Base-by-base conservation (phyloP, 2,113 vertebrate species). In the Xiphophorus hellerii region DNA sequence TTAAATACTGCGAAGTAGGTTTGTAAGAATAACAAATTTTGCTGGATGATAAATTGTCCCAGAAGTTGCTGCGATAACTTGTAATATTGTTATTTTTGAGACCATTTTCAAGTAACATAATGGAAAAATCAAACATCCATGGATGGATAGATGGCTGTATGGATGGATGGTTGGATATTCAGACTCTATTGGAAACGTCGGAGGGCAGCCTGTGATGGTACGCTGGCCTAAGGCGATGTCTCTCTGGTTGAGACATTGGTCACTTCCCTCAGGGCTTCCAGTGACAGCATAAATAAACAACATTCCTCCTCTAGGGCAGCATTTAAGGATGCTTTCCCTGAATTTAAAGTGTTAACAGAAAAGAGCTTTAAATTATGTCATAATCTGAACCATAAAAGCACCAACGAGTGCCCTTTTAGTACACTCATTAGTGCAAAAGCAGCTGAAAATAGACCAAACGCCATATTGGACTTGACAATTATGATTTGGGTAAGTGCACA, bases 181-280 rank as follows among this genome's bases (percentile, higher is more conserved):
- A 85, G 66, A 84, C 66, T 89, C 69, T 70, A 74, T 37, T 30
- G 35, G 67, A 71, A 91, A 84, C 76, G 81, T 88, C 82, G 80
- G 89, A 86, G 89, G 83, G 86, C 82, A 88, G 82, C 86, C 81
- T 91, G 90, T 88, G 90, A 89, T 81, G 82, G 51, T 25, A 25
- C 25, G 8, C 22, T 58, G 44, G 88, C 92, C 90, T 76, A 62
- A 90, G 89, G 93, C 92, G 20, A 58, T 61, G 76, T 83, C 81
- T 89, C 83, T 82, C 78, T 86, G 87, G 78, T 81, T 74, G 66
- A 83, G 77, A 79, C 84, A 82, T 87, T 80, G 93, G 80, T 82
- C 69, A 66, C 80, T 87, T 89, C 85, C 87, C 88, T 77, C 76
- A 76, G 90, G 87, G 83, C 71, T 80, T 77, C 58, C 61, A 51